Percentiles rank a stretch among this genome's conserved stretches.
Evolutionary conservation across 2,113 vertebrate species (phyloP).

Genomic region (Macaca fascicularis): DNA sequence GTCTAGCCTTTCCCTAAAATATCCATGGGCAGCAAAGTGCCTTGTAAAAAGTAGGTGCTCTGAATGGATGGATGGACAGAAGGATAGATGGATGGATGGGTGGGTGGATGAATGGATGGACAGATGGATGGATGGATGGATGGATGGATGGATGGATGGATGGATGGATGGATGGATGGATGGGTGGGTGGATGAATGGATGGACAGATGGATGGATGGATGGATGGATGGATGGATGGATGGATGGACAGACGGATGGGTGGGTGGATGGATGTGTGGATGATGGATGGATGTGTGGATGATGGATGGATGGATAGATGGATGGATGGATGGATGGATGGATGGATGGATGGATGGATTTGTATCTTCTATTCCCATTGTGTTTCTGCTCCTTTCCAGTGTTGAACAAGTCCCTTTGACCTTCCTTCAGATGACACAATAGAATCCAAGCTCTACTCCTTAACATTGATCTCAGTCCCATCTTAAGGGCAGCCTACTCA

Average conservation of each 20-base stretch:
- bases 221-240: background rate
- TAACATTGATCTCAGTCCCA: fast-evolving
- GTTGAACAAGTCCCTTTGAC: too few species aligned
- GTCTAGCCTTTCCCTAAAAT: background rate
- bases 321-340: too few species aligned
- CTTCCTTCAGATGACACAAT: background rate
- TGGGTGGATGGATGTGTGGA: too few species aligned
- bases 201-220: too few species aligned
- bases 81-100: too few species aligned
- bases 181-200: too few species aligned
- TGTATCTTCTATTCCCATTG: too few species aligned
- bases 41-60: fast-evolving
- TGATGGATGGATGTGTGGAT: too few species aligned
- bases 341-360: fast-evolving
- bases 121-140: fast-evolving
- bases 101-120: too few species aligned
- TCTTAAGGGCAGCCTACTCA: background rate
- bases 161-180: fast-evolving
- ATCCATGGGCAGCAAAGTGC: background rate
- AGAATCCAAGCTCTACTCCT: background rate
- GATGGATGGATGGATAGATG: fast-evolving
- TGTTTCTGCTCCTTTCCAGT: background rate
- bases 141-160: too few species aligned
- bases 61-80: background rate
- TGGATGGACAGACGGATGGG: too few species aligned